A percentile compares a stretch with the other conserved stretches of the same genome.
Evolutionary conservation across 30 jellyfish, hydroid and myxozoan genomes (phyloP).

Genomic region (Nemopilema nomurai): DNA sequence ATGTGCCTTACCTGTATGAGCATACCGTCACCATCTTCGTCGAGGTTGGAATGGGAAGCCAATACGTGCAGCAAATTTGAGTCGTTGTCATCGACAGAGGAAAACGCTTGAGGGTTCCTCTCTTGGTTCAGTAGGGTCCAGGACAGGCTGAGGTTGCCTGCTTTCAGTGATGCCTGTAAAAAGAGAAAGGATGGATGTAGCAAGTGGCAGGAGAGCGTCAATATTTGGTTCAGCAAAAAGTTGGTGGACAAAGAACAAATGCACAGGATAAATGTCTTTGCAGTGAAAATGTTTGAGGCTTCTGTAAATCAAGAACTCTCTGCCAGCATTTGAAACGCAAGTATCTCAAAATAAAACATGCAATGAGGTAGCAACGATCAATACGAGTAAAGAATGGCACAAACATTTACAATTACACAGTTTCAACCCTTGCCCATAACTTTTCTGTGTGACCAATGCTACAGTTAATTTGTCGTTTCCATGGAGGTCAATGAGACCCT

Average conservation of each 20-base stretch:
- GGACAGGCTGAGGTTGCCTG: constrained; percentile 32
- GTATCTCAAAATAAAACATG: no score
- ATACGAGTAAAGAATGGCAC: no score
- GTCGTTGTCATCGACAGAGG: constrained; percentile 1
- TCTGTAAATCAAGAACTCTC: no score
- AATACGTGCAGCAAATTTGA: constrained; percentile 39
- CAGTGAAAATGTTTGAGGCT: no score
- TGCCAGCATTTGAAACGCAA: no score
- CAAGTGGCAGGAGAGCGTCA: not conserved
- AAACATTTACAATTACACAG: no score
- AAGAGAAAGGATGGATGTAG: not conserved
- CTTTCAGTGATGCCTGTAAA: constrained; percentile 58
- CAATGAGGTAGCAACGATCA: no score
- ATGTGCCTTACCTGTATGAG: constrained; percentile 8
- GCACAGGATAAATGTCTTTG: no score
- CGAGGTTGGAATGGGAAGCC: constrained; percentile 40
- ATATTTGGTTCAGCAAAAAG: not conserved
- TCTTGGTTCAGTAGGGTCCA: constrained; percentile 59
- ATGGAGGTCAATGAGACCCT: no score
- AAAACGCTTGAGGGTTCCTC: constrained; percentile 34
- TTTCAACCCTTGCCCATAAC: no score
- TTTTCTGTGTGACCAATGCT: no score
- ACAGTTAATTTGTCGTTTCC: no score
- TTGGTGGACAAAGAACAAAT: not conserved
- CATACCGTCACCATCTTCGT: not conserved